Evolutionary conservation across 2,113 vertebrate species (phyloP).

Genomic region (Oxyura jamaicensis): DNA sequence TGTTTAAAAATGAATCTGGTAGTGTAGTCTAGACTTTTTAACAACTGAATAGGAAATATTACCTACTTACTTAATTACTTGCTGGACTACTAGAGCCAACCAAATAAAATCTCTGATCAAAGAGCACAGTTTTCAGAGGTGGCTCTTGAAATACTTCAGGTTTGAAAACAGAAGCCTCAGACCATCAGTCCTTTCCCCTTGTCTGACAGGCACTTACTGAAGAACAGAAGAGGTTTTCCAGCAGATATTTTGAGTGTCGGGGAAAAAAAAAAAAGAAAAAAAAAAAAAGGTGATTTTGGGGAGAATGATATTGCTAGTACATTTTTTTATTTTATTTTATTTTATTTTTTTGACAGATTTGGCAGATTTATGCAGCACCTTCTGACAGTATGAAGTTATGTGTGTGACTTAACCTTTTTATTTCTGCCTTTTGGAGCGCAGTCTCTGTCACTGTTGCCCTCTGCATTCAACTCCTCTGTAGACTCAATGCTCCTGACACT

Average conservation of each 20-base stretch:
- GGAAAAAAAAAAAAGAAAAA: background rate
- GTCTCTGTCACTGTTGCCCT: constrained; percentile 43
- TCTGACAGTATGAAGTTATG: constrained; percentile 15
- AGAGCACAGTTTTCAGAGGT: background rate
- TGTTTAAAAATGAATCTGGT: background rate
- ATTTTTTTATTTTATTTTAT: background rate
- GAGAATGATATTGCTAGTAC: constrained; percentile 28
- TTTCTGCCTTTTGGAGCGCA: constrained; percentile 53
- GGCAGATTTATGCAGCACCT: constrained; percentile 45
- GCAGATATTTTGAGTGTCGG: constrained; percentile 18
- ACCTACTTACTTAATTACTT: background rate
- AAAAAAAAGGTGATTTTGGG: constrained; percentile 40
- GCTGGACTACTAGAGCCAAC: background rate
- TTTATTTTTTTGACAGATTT: constrained; percentile 21
- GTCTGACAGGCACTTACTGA: constrained; percentile 24
- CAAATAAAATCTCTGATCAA: constrained; percentile 3
- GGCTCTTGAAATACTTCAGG: background rate
- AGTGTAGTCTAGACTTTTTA: background rate
- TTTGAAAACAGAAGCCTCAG: constrained; percentile 15
- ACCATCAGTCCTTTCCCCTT: constrained; percentile 1
- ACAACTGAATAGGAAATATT: background rate
- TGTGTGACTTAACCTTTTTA: constrained; percentile 43
- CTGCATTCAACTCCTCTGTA: constrained; percentile 9
- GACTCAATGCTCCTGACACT: background rate
- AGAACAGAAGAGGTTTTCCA: constrained; percentile 4